Evolutionary conservation across 2,113 vertebrate genomes (phyloP).

Genomic region (Craseonycteris thonglongyai): DNA sequence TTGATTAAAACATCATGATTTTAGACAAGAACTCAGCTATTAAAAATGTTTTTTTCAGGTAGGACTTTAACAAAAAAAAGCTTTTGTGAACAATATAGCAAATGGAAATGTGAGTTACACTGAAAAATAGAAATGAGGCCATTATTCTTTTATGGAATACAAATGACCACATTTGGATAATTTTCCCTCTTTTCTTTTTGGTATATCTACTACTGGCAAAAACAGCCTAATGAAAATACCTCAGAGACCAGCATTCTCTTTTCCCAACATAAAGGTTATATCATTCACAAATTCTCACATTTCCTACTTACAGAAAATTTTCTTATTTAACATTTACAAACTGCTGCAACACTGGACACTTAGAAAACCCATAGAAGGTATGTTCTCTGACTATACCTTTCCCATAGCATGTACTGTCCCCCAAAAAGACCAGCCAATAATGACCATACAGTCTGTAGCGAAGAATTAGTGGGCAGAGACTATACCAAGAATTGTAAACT

Average conservation of each 20-base stretch:
- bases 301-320: constrained; percentile 28
- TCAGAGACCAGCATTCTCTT: background rate
- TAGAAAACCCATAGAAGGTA: background rate
- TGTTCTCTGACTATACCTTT: background rate
- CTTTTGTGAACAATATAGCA: constrained; percentile 20
- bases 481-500: background rate
- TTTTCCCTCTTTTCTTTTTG: constrained; percentile 44
- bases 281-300: background rate
- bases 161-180: constrained; percentile 52
- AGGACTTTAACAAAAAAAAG: background rate
- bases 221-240: constrained; percentile 19
- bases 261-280: constrained; percentile 6
- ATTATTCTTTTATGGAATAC: constrained; percentile 43
- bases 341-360: background rate
- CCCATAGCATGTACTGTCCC: background rate
- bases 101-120: constrained; percentile 42
- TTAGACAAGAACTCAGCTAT: background rate
- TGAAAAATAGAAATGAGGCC: background rate
- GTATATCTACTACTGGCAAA: constrained; percentile 25
- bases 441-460: background rate
- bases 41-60: background rate
- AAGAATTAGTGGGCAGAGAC: background rate
- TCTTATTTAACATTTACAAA: constrained; percentile 49
- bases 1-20: background rate
- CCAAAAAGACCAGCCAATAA: background rate